phyloP scores from a whole-genome alignment of 2,113 vertebrate species.

The Plotosus lineatus region DNA sequence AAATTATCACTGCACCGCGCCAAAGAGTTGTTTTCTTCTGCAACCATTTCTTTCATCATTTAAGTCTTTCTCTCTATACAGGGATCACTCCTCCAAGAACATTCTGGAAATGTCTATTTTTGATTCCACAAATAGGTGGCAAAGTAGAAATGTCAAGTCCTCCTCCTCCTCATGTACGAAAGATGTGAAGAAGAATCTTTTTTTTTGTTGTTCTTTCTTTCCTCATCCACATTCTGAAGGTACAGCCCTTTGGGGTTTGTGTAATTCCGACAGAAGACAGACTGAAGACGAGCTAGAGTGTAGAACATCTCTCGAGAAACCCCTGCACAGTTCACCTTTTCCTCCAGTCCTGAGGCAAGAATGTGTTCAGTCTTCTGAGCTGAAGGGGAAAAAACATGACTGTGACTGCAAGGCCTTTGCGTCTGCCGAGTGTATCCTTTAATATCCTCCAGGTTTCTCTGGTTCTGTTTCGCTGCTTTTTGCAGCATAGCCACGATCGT shows the following conservation, averaged over 20 bases:
- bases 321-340: slow-evolving; percentile 32
- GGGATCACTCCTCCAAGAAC: slow-evolving; percentile 18
- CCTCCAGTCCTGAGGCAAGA: slow-evolving; percentile 38
- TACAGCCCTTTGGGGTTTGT: slow-evolving; percentile 19
- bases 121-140: slow-evolving; percentile 32
- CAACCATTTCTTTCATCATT: background rate
- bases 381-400: background rate
- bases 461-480: background rate
- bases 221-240: slow-evolving; percentile 37
- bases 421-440: background rate
- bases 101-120: slow-evolving; percentile 43
- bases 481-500: background rate
- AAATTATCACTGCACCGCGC: slow-evolving; percentile 23
- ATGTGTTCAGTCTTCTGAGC: slow-evolving; percentile 19
- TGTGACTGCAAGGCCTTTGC: background rate
- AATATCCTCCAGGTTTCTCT: background rate
- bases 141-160: slow-evolving; percentile 41
- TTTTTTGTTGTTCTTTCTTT: too few species aligned
- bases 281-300: slow-evolving; percentile 10
- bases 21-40: slow-evolving; percentile 3
- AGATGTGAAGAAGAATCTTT: background rate
- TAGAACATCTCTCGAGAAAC: slow-evolving; percentile 31
- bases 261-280: background rate
- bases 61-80: background rate
- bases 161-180: slow-evolving; percentile 39